Conservation (phyloP, 2,113 vertebrate species). For the Trinectes maculatus region DNA sequence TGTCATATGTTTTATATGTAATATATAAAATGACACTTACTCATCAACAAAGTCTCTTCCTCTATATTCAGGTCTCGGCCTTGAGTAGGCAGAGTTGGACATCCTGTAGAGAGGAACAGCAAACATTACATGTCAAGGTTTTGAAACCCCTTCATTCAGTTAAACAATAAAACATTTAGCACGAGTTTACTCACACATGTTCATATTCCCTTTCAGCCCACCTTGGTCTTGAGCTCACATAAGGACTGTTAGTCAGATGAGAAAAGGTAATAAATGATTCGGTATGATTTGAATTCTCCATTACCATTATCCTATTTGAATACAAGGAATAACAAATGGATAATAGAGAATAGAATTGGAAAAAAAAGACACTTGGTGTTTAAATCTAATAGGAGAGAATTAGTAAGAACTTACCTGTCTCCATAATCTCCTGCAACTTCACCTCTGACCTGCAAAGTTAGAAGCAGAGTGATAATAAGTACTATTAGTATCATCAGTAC, state of each 20-base stretch:
- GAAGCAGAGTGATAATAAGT: background rate
- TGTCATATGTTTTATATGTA: too few species aligned
- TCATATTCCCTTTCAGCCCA: constrained; percentile 48
- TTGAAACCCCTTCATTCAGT: background rate
- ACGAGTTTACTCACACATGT: constrained; percentile 52
- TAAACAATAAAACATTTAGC: background rate
- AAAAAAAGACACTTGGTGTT: background rate
- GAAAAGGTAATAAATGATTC: background rate
- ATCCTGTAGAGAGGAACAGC: constrained; percentile 32
- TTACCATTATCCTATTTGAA: background rate
- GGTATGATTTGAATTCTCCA: background rate
- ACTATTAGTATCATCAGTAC: background rate
- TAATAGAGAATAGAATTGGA: background rate
- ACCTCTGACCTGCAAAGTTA: constrained; percentile 45
- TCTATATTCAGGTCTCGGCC: constrained; percentile 44
- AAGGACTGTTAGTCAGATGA: constrained; percentile 28
- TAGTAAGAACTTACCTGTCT: constrained; percentile 57
- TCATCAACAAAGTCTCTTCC: constrained; percentile 43
- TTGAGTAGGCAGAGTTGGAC: constrained; percentile 44
- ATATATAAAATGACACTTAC: constrained; percentile 61
- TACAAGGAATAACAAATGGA: background rate
- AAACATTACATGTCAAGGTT: background rate
- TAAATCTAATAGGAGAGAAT: background rate
- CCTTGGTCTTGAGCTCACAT: constrained; percentile 55
- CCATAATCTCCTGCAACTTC: background rate